phyloP scores from a whole-genome alignment of 37 sponge, comb jelly and placozoan genomes.

The Spongilla lacustris region DNA sequence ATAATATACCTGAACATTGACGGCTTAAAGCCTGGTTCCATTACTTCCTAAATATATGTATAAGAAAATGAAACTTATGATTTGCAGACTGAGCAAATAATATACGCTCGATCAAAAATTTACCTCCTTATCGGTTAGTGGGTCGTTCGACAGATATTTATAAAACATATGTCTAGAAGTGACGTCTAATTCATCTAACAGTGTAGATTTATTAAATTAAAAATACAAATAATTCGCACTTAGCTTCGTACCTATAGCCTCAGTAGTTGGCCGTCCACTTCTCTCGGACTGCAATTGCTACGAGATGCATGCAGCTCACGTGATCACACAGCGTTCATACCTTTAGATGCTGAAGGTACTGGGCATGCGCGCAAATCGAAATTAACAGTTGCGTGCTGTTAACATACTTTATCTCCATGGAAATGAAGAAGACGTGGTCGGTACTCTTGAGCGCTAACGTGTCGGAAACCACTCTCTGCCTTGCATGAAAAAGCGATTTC shows the following conservation, averaged over 20 bases:
- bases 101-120: not conserved
- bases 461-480: constrained; percentile 85
- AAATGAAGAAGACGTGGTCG: constrained; percentile 77
- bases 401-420: constrained; percentile 63
- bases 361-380: not conserved
- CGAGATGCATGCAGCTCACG: constrained; percentile 5
- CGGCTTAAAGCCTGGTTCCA: not conserved
- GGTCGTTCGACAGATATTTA: constrained; percentile 7
- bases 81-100: no score
- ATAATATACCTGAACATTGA: constrained; percentile 22
- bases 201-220: not conserved
- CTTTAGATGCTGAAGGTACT: constrained; percentile 23
- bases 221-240: not conserved
- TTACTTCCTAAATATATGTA: constrained; percentile 1
- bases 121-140: constrained; percentile 1
- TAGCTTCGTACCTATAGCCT: not conserved
- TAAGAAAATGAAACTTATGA: no score
- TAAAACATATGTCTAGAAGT: constrained; percentile 31
- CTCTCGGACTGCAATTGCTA: no score
- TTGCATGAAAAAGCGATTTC: constrained; percentile 10
- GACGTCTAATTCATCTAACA: constrained; percentile 14
- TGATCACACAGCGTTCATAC: constrained; percentile 80
- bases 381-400: not conserved
- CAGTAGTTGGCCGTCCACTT: no score
- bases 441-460: constrained; percentile 79